These are phyloP conservation scores for Hyla sarda DNA, from an alignment of 2,113 vertebrate species.

Conservation along the genomic window DNA sequence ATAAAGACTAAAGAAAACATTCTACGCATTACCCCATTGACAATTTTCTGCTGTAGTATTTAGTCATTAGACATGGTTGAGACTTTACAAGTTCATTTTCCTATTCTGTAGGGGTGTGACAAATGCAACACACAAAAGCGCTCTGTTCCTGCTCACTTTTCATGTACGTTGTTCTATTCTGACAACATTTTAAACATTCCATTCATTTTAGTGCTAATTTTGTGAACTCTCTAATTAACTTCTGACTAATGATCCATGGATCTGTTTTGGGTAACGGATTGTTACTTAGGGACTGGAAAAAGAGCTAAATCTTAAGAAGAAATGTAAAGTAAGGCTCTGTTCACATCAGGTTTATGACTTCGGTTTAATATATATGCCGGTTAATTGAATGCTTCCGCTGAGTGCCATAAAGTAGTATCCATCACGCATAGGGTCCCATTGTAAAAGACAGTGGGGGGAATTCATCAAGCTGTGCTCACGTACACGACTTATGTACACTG, in stretches of 20 bases:
- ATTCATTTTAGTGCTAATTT: conserved; percentile 33
- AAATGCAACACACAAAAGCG: background rate
- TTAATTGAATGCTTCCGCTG: no score
- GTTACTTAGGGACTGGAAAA: background rate
- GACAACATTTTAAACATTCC: conserved; percentile 14
- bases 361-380: no score
- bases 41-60: background rate
- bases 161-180: conserved; percentile 7
- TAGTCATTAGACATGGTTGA: conserved; percentile 33
- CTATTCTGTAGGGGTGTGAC: conserved; percentile 3
- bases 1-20: background rate
- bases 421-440: no score
- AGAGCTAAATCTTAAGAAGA: background rate
- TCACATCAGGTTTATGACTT: no score
- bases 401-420: no score
- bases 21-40: background rate
- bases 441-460: no score
- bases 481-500: no score
- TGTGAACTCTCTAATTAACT: conserved; percentile 27
- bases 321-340: background rate
- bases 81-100: conserved; percentile 14
- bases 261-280: conserved; percentile 26
- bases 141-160: background rate
- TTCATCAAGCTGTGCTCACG: no score
- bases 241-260: conserved; percentile 10